Percentiles rank a stretch among this genome's conserved stretches.
phyloP scores from a whole-genome alignment of 2,888 invertebrate genomes.

The Amaurobius ferox region DNA sequence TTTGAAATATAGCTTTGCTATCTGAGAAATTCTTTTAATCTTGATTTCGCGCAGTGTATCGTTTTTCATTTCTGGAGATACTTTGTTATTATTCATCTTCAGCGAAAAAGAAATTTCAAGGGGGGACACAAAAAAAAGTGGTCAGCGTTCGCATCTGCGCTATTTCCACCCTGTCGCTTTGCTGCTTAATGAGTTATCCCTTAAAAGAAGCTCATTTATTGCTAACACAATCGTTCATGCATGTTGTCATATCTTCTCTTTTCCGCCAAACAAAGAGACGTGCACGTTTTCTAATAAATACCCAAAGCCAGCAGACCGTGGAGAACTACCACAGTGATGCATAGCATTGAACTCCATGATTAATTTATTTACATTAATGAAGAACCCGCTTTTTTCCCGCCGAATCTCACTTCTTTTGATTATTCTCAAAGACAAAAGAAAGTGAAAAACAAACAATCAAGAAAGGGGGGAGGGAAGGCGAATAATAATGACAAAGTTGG shows the following conservation, averaged over 20 bases:
- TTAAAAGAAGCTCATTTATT: slow-evolving; percentile 8
- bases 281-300: slow-evolving; percentile 6
- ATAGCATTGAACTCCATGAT: slow-evolving; percentile 27
- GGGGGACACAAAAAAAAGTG: neutral
- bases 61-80: slow-evolving; percentile 2
- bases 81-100: slow-evolving; percentile 14
- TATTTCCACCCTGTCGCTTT: slow-evolving; percentile 14
- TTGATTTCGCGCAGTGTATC: neutral
- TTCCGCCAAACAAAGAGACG: neutral
- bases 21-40: neutral
- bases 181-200: neutral
- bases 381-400: neutral
- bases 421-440: slow-evolving; percentile 38
- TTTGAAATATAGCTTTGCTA: neutral
- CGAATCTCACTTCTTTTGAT: slow-evolving; percentile 17
- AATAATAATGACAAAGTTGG: slow-evolving; percentile 50
- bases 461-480: neutral
- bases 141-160: slow-evolving; percentile 11
- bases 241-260: slow-evolving; percentile 9
- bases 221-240: slow-evolving; percentile 12
- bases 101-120: neutral
- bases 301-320: neutral
- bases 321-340: slow-evolving; percentile 22
- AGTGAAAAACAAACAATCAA: slow-evolving; percentile 29
- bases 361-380: slow-evolving; percentile 60